Percentiles rank a stretch among this genome's conserved stretches.
Conservation (phyloP, 2,797 vertebrate genomes). For the Eulemur mongoz region DNA sequence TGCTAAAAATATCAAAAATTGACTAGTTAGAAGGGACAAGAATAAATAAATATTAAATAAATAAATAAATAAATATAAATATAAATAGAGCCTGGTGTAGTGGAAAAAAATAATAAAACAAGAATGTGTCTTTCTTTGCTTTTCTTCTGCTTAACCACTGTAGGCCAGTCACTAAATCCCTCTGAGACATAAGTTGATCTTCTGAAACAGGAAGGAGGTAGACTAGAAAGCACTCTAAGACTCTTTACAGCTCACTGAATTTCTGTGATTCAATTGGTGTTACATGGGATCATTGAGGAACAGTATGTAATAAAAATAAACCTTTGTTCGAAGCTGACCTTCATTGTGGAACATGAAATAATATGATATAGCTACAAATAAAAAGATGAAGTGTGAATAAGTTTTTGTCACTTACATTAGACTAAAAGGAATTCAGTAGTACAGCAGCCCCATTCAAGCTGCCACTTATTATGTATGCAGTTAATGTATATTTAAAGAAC, state of each 20-base stretch:
- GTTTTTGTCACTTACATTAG: background rate
- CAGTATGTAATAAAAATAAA: background rate
- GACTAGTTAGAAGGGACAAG: background rate
- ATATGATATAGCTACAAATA: background rate
- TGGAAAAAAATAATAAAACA: background rate
- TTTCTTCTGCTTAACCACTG: background rate
- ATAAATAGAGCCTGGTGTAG: accelerated
- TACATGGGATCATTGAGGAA: background rate
- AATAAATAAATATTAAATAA: background rate
- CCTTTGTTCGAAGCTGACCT: background rate
- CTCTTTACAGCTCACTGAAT: background rate
- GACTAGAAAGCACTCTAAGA: background rate
- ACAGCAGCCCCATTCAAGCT: background rate
- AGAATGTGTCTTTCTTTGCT: background rate
- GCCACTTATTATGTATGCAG: background rate
- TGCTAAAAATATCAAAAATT: background rate
- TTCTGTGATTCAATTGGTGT: background rate
- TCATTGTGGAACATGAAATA: background rate
- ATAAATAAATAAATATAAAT: background rate
- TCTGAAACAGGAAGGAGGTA: background rate
- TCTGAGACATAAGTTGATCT: background rate
- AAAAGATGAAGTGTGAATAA: background rate
- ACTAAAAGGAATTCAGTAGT: background rate
- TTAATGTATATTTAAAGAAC: background rate
- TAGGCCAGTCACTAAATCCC: background rate